phyloP scores from a whole-genome alignment of 2,797 vertebrate species.

The Neopelma chrysocephalum region DNA sequence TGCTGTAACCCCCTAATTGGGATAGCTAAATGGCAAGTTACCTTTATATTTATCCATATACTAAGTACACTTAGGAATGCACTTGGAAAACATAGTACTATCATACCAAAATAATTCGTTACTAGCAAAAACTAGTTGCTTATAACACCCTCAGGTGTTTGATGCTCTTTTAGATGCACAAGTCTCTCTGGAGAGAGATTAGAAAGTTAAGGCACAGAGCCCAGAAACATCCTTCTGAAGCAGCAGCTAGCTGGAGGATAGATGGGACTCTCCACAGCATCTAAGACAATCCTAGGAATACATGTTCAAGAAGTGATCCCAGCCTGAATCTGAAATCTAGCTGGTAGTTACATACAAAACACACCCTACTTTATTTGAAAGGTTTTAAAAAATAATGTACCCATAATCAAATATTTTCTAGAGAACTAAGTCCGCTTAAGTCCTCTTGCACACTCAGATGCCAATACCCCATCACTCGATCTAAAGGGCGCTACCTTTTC shows the following conservation, averaged over 20 bases:
- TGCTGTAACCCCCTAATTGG: background rate
- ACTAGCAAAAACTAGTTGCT: background rate
- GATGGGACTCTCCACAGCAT: background rate
- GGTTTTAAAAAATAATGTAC: background rate
- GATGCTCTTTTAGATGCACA: background rate
- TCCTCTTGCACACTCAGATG: background rate
- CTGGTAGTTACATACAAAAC: background rate
- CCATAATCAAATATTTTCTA: background rate
- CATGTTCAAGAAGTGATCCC: background rate
- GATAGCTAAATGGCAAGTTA: background rate
- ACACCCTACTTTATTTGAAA: background rate
- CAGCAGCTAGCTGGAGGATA: background rate
- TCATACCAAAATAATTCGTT: background rate
- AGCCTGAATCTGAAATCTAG: background rate
- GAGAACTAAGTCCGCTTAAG: background rate
- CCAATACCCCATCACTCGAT: fast-evolving
- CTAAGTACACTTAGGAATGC: background rate
- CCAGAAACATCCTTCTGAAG: background rate
- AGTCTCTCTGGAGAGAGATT: background rate
- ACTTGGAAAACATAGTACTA: background rate
- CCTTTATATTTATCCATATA: background rate
- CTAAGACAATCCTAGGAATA: fast-evolving
- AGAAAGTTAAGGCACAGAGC: background rate
- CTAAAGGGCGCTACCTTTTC: background rate
- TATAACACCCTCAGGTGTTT: background rate